These are phyloP conservation scores for Hoplodrina blanda DNA, from an alignment of 2,888 invertebrate genomes.

Conservation along the genomic window DNA sequence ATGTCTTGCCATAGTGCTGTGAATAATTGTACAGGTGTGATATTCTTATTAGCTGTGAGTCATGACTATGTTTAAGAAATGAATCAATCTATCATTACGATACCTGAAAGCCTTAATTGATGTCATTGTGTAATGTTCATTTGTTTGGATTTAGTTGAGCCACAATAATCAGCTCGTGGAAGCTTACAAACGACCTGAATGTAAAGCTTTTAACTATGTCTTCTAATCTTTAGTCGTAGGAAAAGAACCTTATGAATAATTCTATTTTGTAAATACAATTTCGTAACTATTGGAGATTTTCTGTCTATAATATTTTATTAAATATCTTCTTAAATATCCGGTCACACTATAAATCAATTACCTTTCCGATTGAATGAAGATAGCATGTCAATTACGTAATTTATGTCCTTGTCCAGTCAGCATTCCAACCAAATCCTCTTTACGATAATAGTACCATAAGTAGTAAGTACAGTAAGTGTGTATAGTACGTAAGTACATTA, in stretches of 20 bases:
- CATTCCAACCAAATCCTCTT: slow-evolving; percentile 34
- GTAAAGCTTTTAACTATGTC: slow-evolving; percentile 9
- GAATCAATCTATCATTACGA: slow-evolving; percentile 23
- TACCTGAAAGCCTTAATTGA: slow-evolving; percentile 22
- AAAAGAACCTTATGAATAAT: not conserved
- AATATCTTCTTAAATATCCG: slow-evolving; percentile 8
- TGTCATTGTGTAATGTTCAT: slow-evolving; percentile 5
- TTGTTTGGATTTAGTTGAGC: slow-evolving; percentile 5
- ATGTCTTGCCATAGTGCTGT: slow-evolving; percentile 61
- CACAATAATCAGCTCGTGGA: slow-evolving; percentile 21
- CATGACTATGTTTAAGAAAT: slow-evolving; percentile 25
- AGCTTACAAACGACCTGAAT: slow-evolving; percentile 32
- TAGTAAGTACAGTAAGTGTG: slow-evolving; percentile 2
- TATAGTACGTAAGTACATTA: slow-evolving; percentile 22
- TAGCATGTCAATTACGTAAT: slow-evolving; percentile 31
- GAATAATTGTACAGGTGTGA: slow-evolving; percentile 59
- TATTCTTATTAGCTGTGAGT: slow-evolving; percentile 48
- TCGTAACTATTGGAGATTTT: not conserved
- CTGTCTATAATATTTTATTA: not conserved
- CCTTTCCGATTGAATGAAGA: not conserved
- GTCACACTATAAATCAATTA: slow-evolving; percentile 18
- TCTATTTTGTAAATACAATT: slow-evolving; percentile 4
- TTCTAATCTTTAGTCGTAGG: not conserved
- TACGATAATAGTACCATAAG: slow-evolving; percentile 8
- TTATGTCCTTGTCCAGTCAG: slow-evolving; percentile 18